A percentile compares a stretch with the other conserved stretches of the same genome.
phyloP scores from a whole-genome alignment of 2,113 vertebrate genomes.

The Fregata magnificens region DNA sequence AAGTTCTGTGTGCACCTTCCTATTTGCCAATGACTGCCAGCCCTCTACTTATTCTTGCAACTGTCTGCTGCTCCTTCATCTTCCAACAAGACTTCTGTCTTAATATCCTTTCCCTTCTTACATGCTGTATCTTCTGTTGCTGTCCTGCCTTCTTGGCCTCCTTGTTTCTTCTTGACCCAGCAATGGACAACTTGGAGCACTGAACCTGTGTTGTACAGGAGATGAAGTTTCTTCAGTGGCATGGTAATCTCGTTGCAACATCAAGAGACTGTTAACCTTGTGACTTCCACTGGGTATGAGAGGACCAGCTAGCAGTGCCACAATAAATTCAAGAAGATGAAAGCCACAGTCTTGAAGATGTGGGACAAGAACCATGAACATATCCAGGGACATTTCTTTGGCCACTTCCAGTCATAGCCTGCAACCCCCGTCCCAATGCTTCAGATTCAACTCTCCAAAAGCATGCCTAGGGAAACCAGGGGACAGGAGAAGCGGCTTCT shows the following conservation, averaged over 20 bases:
- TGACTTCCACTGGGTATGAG: neutral
- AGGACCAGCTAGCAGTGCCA: neutral
- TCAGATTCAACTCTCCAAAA: neutral
- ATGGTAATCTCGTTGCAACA: neutral
- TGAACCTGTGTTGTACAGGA: neutral
- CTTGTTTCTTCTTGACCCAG: neutral
- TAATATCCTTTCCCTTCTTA: neutral
- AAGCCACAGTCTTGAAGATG: neutral
- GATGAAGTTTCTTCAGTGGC: neutral
- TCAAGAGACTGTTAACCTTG: neutral
- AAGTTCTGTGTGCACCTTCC: neutral
- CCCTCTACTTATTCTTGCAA: neutral
- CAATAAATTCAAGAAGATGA: neutral
- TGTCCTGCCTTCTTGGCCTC: neutral
- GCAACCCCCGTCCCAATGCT: neutral
- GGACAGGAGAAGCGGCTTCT: neutral
- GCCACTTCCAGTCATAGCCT: neutral
- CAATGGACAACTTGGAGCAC: neutral
- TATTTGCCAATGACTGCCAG: neutral
- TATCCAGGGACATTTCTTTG: neutral
- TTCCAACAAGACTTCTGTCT: neutral
- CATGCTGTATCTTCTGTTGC: neutral
- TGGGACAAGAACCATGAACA: neutral
- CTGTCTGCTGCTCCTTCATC: neutral
- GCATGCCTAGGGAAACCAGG: neutral